These are phyloP conservation scores for Eurystomus gularis DNA, from an alignment of 2,113 vertebrate species.

Conservation along the genomic window DNA sequence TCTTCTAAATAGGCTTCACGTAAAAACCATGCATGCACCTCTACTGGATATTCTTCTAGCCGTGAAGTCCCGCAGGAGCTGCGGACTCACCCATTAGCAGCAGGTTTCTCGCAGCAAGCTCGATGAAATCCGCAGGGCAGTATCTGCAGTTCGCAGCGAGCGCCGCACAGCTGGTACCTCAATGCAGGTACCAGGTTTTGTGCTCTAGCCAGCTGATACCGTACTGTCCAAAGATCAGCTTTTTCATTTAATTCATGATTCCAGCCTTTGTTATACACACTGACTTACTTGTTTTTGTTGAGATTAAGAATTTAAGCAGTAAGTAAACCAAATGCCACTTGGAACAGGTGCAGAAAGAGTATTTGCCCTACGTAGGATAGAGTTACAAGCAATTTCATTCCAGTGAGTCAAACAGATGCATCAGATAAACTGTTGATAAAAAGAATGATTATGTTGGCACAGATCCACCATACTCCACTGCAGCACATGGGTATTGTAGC, in stretches of 20 bases:
- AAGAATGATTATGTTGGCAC: not conserved
- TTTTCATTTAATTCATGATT: not conserved
- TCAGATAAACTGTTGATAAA: constrained; percentile 34
- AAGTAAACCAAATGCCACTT: not conserved
- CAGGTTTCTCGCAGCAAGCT: not conserved
- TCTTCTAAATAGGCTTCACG: not conserved
- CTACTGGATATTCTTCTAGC: not conserved
- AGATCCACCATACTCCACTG: not conserved
- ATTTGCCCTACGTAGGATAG: not conserved
- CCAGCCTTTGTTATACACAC: not conserved
- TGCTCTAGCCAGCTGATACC: not conserved
- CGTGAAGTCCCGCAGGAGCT: not conserved
- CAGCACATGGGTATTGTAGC: not conserved
- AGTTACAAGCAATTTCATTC: constrained; percentile 29
- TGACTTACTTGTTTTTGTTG: not conserved
- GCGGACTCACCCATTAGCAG: not conserved
- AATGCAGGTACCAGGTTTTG: not conserved
- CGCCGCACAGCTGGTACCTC: not conserved
- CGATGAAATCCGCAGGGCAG: not conserved
- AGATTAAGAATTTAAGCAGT: constrained; percentile 22
- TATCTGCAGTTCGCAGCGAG: not conserved
- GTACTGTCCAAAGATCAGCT: not conserved
- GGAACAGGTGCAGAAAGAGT: constrained; percentile 46
- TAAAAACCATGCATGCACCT: not conserved
- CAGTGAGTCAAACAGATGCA: constrained; percentile 38